Conservation (phyloP, 2,888 invertebrate genomes). For the Andrena praecox region DNA sequence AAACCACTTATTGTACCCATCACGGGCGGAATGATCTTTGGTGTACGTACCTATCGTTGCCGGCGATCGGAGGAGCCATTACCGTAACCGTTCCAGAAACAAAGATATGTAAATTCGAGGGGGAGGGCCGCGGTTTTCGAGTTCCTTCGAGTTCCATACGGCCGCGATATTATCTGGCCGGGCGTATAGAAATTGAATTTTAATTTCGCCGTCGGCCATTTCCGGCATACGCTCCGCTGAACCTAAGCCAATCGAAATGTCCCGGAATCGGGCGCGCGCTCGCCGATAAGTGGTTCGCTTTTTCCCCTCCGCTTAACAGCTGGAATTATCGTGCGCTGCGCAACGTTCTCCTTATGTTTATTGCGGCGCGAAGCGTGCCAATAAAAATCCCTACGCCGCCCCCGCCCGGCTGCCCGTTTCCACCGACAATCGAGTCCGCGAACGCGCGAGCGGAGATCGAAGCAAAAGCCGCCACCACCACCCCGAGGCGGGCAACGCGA, state of each 20-base stretch:
- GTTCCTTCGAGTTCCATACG: not conserved
- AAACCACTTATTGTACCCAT: slow-evolving; percentile 22
- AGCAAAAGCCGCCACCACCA: slow-evolving; percentile 3
- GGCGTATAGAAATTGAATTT: slow-evolving; percentile 48
- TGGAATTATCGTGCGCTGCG: slow-evolving; percentile 20
- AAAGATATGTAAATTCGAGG: slow-evolving; percentile 31
- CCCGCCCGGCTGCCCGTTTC: slow-evolving; percentile 15
- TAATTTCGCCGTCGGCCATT: slow-evolving; percentile 43
- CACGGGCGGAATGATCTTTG: slow-evolving; percentile 13
- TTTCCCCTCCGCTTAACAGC: slow-evolving; percentile 14
- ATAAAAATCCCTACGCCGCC: slow-evolving; percentile 39
- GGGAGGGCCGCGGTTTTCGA: not conserved
- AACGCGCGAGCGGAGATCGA: slow-evolving; percentile 1
- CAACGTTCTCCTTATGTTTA: slow-evolving; percentile 39
- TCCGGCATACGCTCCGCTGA: slow-evolving; percentile 5
- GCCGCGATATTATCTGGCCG: slow-evolving; percentile 17
- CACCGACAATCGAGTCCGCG: slow-evolving; percentile 13
- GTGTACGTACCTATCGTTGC: slow-evolving; percentile 3
- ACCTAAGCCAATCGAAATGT: slow-evolving; percentile 28
- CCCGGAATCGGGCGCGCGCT: not conserved
- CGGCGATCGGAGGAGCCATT: slow-evolving; percentile 25
- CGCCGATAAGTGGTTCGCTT: slow-evolving; percentile 22
- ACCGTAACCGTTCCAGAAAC: slow-evolving; percentile 18
- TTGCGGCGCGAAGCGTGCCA: slow-evolving; percentile 32
- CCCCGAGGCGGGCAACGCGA: slow-evolving; percentile 24